Conservation (phyloP, 2,888 invertebrate species). For the Eulithis prunata region DNA sequence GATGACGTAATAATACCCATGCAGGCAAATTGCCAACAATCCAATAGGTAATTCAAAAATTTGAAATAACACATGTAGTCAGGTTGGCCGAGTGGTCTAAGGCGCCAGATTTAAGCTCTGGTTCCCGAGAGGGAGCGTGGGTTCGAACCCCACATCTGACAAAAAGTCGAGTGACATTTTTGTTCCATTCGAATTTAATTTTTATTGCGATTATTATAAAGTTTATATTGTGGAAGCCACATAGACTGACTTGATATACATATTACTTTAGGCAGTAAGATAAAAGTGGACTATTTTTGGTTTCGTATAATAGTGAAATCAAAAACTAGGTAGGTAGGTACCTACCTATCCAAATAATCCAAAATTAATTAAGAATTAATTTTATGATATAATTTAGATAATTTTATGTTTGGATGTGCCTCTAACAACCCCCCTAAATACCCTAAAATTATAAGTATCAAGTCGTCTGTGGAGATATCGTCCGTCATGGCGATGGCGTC, state of each 20-base stretch:
- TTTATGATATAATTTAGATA: too few relatives aligned
- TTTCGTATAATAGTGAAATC: too few relatives aligned
- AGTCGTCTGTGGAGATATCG: too few relatives aligned
- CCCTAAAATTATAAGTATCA: too few relatives aligned
- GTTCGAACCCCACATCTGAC: constrained; percentile 93
- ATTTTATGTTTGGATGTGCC: too few relatives aligned
- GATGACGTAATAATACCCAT: not conserved
- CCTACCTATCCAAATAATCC: too few relatives aligned
- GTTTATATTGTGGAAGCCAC: not conserved
- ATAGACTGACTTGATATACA: not conserved
- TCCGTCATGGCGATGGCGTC: too few relatives aligned
- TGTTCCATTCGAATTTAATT: constrained; percentile 28
- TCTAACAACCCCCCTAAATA: too few relatives aligned
- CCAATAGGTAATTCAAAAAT: constrained; percentile 40
- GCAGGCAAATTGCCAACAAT: constrained; percentile 38
- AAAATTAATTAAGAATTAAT: too few relatives aligned
- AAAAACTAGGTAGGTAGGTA: too few relatives aligned
- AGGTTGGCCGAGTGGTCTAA: constrained; percentile 93
- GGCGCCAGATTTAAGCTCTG: constrained; percentile 94
- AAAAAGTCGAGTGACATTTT: constrained; percentile 42
- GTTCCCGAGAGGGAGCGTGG: constrained; percentile 92
- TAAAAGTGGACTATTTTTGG: too few relatives aligned
- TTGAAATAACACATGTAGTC: constrained; percentile 58
- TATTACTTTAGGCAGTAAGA: too few relatives aligned
- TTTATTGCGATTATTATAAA: not conserved